Base-by-base conservation (phyloP, 2,797 vertebrate genomes). In the Takifugu rubripes region DNA sequence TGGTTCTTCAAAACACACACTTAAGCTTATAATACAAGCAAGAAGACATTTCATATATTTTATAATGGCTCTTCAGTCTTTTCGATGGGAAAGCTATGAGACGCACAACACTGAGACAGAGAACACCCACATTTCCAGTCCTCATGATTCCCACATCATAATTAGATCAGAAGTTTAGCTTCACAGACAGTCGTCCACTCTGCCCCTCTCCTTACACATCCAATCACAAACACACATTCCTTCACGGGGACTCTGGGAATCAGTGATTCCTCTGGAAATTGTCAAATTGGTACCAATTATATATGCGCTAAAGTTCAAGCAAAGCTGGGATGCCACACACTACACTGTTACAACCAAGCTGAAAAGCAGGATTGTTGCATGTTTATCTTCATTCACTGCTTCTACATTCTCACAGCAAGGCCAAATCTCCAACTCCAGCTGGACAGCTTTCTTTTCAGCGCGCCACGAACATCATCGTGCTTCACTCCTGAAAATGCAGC, bases 81-180 rank as follows among this genome's bases (percentile, higher is more conserved):
- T 15, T 14, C 12, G 11, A 40, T 14, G 36, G 36, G 36, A 40
- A 40, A 64, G 70, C 57, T 27, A 67, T 80, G 64, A 78, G 75
- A 82, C 67, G 66, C 52, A 52, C 31, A 51, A 44, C 59, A 47
- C 29, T 25, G 8, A 27, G 29, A n/a, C 51, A 53, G 45, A 50
- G 10, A 52, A 45, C 59, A 48, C 49, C 58, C 54, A 70, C 64
- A 69, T 67, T 70, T 77, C 65, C 64, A 51, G 51, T 47, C 68
- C 68, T 79, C 70, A 73, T 66, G 81, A 79, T 66, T 68, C 65
- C 72, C 61, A 66, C 59, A 52, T 67, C 54, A 53, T 85, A 81
- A 87, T 87, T 79, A 79, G 75, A 84, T 84, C 65, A 61, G 66
- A 71, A 45, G 54, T 71, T 68, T 59, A 52, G 52, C 65, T 74